Conservation (phyloP, 2,888 invertebrate species). For the Cremastobaeus sp. region DNA sequence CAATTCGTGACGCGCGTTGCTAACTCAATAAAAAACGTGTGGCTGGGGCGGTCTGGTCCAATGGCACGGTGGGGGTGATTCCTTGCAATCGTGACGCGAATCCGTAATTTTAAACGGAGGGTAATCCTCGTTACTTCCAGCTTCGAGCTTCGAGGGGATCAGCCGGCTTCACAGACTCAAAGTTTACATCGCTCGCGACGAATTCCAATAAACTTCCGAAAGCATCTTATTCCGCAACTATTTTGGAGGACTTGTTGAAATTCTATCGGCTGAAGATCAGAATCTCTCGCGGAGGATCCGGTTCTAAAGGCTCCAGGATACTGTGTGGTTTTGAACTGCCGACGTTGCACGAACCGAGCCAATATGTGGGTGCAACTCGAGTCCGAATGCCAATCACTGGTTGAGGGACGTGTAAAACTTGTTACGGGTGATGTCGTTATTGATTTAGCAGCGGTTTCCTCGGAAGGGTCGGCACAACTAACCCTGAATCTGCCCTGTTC, state of each 20-base stretch:
- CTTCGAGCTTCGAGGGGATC: conserved; percentile 15
- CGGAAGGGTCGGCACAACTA: conserved; percentile 62
- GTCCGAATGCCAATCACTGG: conserved; percentile 35
- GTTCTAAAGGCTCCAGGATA: background rate
- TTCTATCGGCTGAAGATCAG: background rate
- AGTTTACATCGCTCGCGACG: no score
- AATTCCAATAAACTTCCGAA: conserved; percentile 31
- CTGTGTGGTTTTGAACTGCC: conserved; percentile 6
- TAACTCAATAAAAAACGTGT: conserved; percentile 31
- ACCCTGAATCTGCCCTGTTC: conserved; percentile 45
- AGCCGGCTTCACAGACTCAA: no score
- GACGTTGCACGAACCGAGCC: conserved; percentile 12
- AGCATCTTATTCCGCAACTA: no score
- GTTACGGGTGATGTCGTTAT: conserved; percentile 72
- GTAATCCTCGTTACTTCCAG: conserved; percentile 19
- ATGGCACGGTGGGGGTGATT: conserved; percentile 8
- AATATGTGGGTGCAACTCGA: conserved; percentile 14
- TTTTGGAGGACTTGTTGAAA: no score
- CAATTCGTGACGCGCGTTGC: conserved; percentile 36
- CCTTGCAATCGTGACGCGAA: conserved; percentile 39
- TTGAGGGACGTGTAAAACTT: conserved; percentile 65
- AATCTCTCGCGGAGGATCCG: background rate
- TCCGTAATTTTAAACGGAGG: conserved; percentile 44
- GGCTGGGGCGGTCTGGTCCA: conserved; percentile 1
- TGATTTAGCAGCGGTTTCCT: conserved; percentile 71